phyloP scores from a whole-genome alignment of 2,113 vertebrate genomes.

The Dromiciops gliroides region DNA sequence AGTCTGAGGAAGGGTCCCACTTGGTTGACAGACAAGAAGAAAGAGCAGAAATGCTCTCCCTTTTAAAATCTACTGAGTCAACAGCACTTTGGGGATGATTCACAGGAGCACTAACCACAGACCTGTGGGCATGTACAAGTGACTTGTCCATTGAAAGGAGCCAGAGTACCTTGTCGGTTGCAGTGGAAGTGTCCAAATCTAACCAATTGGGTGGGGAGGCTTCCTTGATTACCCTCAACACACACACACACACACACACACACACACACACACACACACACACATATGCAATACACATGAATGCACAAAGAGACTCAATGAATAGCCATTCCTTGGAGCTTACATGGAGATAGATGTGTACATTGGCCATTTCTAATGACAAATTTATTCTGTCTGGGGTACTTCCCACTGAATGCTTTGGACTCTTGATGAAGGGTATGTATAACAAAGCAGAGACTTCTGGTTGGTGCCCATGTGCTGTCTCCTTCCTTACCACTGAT shows the following conservation, averaged over 20 bases:
- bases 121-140: not conserved
- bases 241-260: no score
- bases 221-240: not conserved
- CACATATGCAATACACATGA: no score
- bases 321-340: no score
- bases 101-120: not conserved
- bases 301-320: no score
- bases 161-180: not conserved
- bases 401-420: not conserved
- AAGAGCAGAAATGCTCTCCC: not conserved
- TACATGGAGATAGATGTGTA: not conserved
- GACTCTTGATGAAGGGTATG: not conserved
- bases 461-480: not conserved
- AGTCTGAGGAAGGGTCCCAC: not conserved
- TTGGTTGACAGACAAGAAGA: not conserved
- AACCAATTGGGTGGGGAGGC: not conserved
- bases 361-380: not conserved
- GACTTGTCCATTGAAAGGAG: not conserved
- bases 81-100: not conserved
- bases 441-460: no score
- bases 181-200: not conserved
- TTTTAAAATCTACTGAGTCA: not conserved
- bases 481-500: not conserved
- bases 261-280: no score
- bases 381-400: not conserved